phyloP scores from a whole-genome alignment of 2,113 vertebrate genomes.

The Hylia prasina region DNA sequence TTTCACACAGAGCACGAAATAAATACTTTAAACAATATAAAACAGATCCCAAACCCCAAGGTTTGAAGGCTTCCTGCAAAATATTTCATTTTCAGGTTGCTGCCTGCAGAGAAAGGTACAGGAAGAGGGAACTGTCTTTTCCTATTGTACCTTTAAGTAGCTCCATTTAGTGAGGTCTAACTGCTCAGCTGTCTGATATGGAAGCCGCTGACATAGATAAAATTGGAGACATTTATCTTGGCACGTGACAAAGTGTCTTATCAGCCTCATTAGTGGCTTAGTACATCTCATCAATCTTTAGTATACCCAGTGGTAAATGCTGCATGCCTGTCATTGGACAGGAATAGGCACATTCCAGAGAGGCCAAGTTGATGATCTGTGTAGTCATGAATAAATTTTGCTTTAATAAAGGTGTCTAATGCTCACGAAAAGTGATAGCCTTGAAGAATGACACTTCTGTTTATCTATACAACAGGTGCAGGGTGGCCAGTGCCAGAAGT shows the following conservation, averaged over 20 bases:
- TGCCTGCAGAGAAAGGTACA: not conserved
- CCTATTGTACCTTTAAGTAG: constrained; percentile 15
- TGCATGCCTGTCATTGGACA: constrained; percentile 30
- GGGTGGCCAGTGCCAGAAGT: not conserved
- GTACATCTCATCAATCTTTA: constrained; percentile 56
- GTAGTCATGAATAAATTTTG: constrained; percentile 58
- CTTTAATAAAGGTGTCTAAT: constrained; percentile 59
- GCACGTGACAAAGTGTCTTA: constrained; percentile 57
- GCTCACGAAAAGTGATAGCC: constrained; percentile 36
- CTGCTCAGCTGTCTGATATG: constrained; percentile 26
- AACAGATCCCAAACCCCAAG: not conserved
- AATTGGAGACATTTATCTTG: constrained; percentile 58
- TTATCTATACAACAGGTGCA: constrained; percentile 55
- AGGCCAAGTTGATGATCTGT: constrained; percentile 55
- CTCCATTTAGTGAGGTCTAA: constrained; percentile 11
- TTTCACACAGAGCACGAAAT: not conserved
- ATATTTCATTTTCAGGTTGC: not conserved
- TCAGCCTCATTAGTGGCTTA: constrained; percentile 61
- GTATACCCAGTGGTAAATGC: constrained; percentile 37
- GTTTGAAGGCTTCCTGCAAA: not conserved
- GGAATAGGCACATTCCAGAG: constrained; percentile 38
- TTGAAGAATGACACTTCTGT: constrained; percentile 37
- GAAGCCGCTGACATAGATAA: constrained; percentile 42
- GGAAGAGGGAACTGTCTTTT: not conserved
- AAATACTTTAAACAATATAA: not conserved